Conservation (phyloP, 2,797 vertebrate species). For the Tokudaia muenninki region DNA sequence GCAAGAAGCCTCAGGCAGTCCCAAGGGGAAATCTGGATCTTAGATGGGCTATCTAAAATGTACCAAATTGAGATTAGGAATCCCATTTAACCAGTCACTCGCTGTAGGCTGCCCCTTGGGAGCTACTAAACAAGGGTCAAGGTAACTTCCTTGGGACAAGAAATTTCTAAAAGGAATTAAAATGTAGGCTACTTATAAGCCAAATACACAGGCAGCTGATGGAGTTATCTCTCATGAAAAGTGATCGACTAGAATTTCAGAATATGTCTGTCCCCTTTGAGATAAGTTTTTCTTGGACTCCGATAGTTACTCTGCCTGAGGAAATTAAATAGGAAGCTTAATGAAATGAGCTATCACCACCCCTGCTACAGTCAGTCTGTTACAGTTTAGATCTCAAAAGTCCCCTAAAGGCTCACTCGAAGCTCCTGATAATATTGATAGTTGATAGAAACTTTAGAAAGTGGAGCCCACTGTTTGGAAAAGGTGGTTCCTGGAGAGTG, state of each 20-base stretch:
- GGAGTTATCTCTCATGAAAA: neutral
- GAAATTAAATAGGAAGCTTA: neutral
- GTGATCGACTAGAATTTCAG: neutral
- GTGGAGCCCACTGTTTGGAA: neutral
- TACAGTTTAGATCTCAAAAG: neutral
- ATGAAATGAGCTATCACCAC: neutral
- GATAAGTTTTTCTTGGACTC: neutral
- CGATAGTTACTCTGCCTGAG: neutral
- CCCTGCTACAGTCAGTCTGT: neutral
- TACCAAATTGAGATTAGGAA: neutral
- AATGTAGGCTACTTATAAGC: neutral
- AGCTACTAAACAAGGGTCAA: neutral
- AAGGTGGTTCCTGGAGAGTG: neutral
- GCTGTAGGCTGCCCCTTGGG: neutral
- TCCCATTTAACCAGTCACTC: neutral
- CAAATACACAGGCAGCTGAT: neutral
- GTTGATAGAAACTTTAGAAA: neutral
- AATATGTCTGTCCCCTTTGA: neutral
- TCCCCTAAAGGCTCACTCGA: neutral
- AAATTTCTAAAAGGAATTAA: slow-evolving; percentile 13
- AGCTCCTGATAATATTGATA: neutral
- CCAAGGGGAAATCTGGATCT: neutral
- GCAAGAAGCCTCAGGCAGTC: neutral
- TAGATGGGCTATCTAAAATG: neutral
- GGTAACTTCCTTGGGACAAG: neutral